Evolutionary conservation across 64 coral and sea anemone species (phyloP).

Genomic region (Platygyra sinensis): DNA sequence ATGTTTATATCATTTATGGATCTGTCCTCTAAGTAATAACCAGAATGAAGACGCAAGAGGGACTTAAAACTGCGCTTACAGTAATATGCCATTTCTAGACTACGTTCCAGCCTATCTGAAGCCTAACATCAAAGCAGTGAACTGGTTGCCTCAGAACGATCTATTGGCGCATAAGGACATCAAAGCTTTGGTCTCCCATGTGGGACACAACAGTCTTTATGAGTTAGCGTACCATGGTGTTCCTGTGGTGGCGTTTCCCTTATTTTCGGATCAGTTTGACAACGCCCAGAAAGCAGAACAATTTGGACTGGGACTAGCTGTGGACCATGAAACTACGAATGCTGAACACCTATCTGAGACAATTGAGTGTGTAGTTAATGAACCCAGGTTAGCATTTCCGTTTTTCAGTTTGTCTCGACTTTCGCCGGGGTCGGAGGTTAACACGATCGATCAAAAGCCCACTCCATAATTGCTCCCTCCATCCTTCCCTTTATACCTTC

Average conservation of each 20-base stretch:
- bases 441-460: too few species aligned
- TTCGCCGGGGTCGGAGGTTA: too few species aligned
- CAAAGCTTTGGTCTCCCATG: too few species aligned
- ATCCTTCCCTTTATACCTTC: too few species aligned
- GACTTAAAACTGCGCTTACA: too few species aligned
- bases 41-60: too few species aligned
- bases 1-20: too few species aligned
- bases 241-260: conserved; percentile 46
- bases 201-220: too few species aligned
- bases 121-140: conserved; percentile 48
- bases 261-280: conserved; percentile 32
- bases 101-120: conserved; percentile 37
- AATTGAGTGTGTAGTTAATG: conserved; percentile 11
- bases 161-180: conserved; percentile 29
- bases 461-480: too few species aligned
- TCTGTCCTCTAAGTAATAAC: too few species aligned
- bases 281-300: conserved; percentile 22
- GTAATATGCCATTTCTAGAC: neutral
- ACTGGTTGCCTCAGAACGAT: conserved; percentile 56
- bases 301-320: neutral
- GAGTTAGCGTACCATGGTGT: conserved; percentile 38
- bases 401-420: neutral
- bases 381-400: neutral
- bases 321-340: neutral
- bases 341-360: neutral